A percentile compares a stretch with the other conserved stretches of the same genome.
Conservation (phyloP, 2,888 invertebrate species). For the Sinopyrophorus schimmeli region DNA sequence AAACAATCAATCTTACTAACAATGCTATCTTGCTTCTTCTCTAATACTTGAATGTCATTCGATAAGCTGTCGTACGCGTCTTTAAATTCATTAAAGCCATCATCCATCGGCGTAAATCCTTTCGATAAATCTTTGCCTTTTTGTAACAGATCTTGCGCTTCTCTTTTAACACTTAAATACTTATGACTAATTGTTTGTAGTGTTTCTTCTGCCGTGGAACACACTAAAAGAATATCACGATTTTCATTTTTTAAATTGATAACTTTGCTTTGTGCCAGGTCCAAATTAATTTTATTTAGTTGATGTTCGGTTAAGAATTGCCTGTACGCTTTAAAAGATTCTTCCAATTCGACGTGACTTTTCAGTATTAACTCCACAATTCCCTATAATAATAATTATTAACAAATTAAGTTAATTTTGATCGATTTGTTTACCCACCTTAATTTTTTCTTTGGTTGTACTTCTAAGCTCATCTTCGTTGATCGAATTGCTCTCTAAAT, state of each 20-base stretch:
- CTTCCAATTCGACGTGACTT: slow-evolving; percentile 40
- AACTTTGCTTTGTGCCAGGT: slow-evolving; percentile 39
- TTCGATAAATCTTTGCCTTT: slow-evolving; percentile 62
- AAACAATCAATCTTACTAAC: slow-evolving; percentile 69
- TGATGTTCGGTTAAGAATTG: slow-evolving; percentile 39
- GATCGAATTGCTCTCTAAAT: no score
- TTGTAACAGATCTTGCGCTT: slow-evolving; percentile 58
- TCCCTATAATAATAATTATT: slow-evolving; percentile 32
- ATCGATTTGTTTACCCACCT: no score
- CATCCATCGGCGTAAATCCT: slow-evolving; percentile 61
- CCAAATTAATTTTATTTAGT: slow-evolving; percentile 41
- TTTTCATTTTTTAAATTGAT: slow-evolving; percentile 48
- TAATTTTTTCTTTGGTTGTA: no score
- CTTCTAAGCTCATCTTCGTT: no score
- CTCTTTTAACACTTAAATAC: slow-evolving; percentile 45
- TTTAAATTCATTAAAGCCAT: slow-evolving; percentile 59
- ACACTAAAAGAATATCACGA: slow-evolving; percentile 44
- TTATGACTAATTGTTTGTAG: slow-evolving; percentile 47
- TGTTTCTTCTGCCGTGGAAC: slow-evolving; percentile 46
- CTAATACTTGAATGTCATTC: slow-evolving; percentile 58
- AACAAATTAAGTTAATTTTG: no score
- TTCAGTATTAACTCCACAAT: slow-evolving; percentile 44
- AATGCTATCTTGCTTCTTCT: slow-evolving; percentile 61
- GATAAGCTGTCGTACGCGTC: slow-evolving; percentile 61
- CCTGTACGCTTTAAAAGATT: slow-evolving; percentile 36